phyloP scores from a whole-genome alignment of 2,797 vertebrate species.

The Catostomus latipinnis region DNA sequence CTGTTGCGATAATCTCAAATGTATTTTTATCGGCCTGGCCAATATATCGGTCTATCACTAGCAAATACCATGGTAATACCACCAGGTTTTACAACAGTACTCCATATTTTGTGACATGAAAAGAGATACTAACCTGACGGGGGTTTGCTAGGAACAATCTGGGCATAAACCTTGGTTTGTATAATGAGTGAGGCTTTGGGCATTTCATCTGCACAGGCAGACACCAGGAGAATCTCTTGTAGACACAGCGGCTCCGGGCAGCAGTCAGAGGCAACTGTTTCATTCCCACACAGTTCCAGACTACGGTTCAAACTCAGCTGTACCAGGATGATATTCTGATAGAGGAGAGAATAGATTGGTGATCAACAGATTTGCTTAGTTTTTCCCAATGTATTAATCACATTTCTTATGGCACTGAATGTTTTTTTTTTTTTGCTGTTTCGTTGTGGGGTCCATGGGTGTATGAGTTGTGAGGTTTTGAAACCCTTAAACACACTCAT shows the following conservation, averaged over 20 bases:
- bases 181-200: constrained; percentile 81
- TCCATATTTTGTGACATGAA: background rate
- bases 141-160: constrained; percentile 69
- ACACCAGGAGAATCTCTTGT: constrained; percentile 83
- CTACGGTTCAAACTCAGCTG: constrained; percentile 73
- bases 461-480: no score
- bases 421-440: no score
- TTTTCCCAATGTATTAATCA: no score
- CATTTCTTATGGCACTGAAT: no score
- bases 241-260: constrained; percentile 80
- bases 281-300: constrained; percentile 76
- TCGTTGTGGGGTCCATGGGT: no score
- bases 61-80: background rate
- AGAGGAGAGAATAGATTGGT: constrained; percentile 2
- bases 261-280: constrained; percentile 69
- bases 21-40: no score
- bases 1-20: no score
- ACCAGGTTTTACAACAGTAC: background rate
- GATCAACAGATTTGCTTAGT: no score
- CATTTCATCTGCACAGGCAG: constrained; percentile 75
- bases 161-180: constrained; percentile 85
- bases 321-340: constrained; percentile 65
- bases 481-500: no score
- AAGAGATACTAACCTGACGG: constrained; percentile 75
- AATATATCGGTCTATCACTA: no score